Percentiles rank a stretch among this genome's conserved stretches.
phyloP scores from a whole-genome alignment of 2,888 invertebrate genomes.

The Agrypnus murinus region DNA sequence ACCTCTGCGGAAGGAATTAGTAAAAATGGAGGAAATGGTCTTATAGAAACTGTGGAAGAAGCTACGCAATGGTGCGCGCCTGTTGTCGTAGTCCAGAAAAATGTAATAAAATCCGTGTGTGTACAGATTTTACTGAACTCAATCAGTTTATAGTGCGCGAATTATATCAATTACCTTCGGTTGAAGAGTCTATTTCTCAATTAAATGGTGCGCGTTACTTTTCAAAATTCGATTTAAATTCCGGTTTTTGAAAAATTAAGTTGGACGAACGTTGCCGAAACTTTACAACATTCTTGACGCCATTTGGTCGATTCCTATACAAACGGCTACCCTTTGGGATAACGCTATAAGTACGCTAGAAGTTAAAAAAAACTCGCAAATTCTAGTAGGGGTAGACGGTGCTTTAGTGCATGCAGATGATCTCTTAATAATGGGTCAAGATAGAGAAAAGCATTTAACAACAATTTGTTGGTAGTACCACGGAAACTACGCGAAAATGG shows the following conservation, averaged over 20 bases:
- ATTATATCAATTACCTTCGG: constrained; percentile 1
- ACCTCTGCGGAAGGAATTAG: constrained; percentile 61
- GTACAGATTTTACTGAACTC: constrained; percentile 59
- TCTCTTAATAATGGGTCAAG: background rate
- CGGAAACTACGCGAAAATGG: background rate
- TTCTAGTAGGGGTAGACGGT: background rate
- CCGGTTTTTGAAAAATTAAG: too few species aligned
- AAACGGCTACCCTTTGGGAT: too few species aligned
- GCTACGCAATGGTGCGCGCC: constrained; percentile 65
- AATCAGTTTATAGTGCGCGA: too few species aligned
- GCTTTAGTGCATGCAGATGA: background rate
- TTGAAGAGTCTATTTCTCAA: too few species aligned
- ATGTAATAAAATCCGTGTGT: constrained; percentile 55
- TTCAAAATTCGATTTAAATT: too few species aligned
- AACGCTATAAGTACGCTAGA: too few species aligned
- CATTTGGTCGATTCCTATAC: too few species aligned
- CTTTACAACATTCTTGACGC: too few species aligned
- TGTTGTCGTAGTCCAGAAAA: constrained; percentile 61
- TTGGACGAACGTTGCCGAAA: too few species aligned
- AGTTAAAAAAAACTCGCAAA: too few species aligned
- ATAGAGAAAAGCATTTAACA: background rate
- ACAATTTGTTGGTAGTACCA: background rate
- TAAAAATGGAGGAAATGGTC: constrained; percentile 56
- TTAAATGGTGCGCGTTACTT: too few species aligned
- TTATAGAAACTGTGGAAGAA: constrained; percentile 60